Percentiles rank a stretch among this genome's conserved stretches.
These are phyloP conservation scores for Babylonia areolata DNA, from an alignment of 1,140 invertebrate species.

Conservation along the genomic window DNA sequence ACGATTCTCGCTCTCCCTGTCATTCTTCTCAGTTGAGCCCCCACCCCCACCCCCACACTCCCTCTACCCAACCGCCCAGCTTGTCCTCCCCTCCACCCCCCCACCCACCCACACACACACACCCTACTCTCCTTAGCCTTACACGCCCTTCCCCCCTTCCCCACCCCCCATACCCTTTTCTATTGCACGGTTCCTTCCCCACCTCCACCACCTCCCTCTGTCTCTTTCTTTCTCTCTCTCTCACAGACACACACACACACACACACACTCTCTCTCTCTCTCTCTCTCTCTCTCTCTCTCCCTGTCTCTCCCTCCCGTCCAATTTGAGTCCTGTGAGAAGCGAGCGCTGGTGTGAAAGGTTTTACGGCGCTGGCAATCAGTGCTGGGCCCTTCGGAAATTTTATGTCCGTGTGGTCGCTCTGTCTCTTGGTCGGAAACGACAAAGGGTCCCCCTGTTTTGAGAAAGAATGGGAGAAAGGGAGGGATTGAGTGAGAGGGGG, in stretches of 20 bases:
- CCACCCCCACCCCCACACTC: too few species aligned
- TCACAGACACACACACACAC: too few species aligned
- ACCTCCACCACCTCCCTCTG: neutral
- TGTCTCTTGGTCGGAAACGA: neutral
- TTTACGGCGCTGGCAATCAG: neutral
- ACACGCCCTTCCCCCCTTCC: too few species aligned
- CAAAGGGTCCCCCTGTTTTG: neutral
- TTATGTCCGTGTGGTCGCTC: neutral
- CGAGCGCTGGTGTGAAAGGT: neutral
- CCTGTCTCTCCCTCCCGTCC: neutral
- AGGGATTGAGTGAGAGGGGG: neutral
- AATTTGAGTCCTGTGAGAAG: neutral
- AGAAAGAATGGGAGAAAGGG: neutral
- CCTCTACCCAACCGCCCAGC: too few species aligned
- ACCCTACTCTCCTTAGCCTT: too few species aligned
- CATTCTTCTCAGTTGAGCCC: too few species aligned
- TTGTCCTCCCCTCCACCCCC: too few species aligned
- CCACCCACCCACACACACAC: too few species aligned
- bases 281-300: conserved; percentile 2
- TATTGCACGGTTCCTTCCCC: too few species aligned
- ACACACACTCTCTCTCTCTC: neutral
- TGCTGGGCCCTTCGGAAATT: neutral
- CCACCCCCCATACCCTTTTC: too few species aligned
- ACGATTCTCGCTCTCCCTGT: neutral
- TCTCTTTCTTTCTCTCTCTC: neutral